Evolutionary conservation across 1,140 invertebrate genomes (phyloP), one percentile per base, ranked within the genome.

Genomic region (Ceratina australensis): DNA sequence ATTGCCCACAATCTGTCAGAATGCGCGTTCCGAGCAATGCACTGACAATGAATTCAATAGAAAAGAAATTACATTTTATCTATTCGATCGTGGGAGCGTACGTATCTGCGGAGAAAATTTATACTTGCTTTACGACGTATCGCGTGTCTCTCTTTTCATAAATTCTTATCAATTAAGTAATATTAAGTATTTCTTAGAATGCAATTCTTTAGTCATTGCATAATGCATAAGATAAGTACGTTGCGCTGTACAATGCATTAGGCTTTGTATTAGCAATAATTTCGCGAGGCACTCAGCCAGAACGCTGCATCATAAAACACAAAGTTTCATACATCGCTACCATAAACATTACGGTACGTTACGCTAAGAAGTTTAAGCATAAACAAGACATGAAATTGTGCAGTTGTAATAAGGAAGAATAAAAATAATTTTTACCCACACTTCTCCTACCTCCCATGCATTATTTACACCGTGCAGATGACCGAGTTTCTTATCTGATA

Each of bases 151-250:
- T 73, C 20, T 59, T 22, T 3, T 2, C 3, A 16, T 16, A 49
- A 57, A 49, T 28, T 49, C 18, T 50, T 74, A 47, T 22, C 26
- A 63, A 63, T 4, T 3, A 28, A 18, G 49, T 24, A 22, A 12
- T 3, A 60, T 13, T 65, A 28, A 69, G 59, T 61, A 56, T 54
- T 26, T 28, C 2, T 16, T 26, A 71, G 18, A 77, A 77, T 42
- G 67, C 26, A 77, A 71, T 77, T 5, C 61, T 47, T 12, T 42
- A 54, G 10, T 50, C 18, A 20, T 71, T 77, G 57, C 57, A 77
- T 77, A 77, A 77, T 77, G 57, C 22, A 77, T 77, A 61, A 75
- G 42, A 68, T 59, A 60, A 42, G 33, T 42, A 42, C n/a, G 5
- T 3, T 50, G 4, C 20, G 71, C 42, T 47, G 67, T 54, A 28